Base-by-base conservation (phyloP, 1,140 invertebrate species). In the Dinothrombium tinctorium region DNA sequence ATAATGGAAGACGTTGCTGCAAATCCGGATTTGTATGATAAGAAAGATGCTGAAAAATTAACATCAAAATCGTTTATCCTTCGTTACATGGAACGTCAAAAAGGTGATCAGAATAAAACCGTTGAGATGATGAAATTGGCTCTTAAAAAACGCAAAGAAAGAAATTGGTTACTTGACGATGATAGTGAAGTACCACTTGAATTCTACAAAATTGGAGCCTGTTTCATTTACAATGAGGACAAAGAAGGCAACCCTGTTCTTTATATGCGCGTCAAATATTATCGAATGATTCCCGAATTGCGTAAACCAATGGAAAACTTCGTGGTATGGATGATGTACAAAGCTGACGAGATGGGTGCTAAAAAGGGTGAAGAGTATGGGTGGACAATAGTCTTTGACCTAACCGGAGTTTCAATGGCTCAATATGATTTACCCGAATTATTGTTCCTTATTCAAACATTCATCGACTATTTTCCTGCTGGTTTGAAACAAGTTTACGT, bases 171-270 rank as follows among this genome's bases (percentile, higher is more conserved):
- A 9, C 9, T 14, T 14, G 9, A 9, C 14, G 28, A 29, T 14
- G 28, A 29, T 9, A 9, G 9, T 14, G 14, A n/a, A 9, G 9
- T 29, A 9, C 45, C 45, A 4, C 17, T 7, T 8, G 45, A 47
- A 40, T 47, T 47, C 32, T 47, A 45, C 21, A 24, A 40, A 40
- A 33, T 47, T 37, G 45, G 45, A 21, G 45, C 29, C 7, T 17
- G 43, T 3, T 47, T 47, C 26, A 9, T 24, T n/a, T 47, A 47
- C 24, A 42, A 43, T 31, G 6, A 5, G 2, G 45, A 47, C 19
- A 21, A 12, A 7, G 14, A 38, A 19, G 37, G 37, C 6, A 42
- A 42, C 36, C 41, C 26, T 6, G 37, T 43, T 2, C 22, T 47
- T 6, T 47, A 43, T 33, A 26, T 47, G 17, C 28, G 45, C n/a